Percentiles rank a stretch among this genome's conserved stretches.
Conservation (phyloP, 2,888 invertebrate species). For the Bellardia pandia region DNA sequence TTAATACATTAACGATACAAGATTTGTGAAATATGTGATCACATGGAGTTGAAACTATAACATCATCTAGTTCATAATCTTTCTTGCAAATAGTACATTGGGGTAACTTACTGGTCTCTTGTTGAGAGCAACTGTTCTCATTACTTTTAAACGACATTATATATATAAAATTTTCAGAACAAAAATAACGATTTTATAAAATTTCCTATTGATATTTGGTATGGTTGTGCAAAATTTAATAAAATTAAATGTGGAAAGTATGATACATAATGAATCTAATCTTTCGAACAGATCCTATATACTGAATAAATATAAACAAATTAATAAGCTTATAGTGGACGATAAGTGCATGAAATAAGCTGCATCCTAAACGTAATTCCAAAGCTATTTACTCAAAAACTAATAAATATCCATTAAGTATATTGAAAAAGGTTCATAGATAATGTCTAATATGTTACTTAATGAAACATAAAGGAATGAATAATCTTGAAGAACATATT, state of each 20-base stretch:
- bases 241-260: neutral
- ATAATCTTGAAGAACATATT: no score
- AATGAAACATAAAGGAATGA: no score
- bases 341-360: neutral
- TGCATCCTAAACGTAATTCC: neutral
- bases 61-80: no score
- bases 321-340: neutral
- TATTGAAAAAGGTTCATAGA: neutral
- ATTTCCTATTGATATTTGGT: neutral
- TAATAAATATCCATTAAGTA: neutral
- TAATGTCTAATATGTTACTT: neutral
- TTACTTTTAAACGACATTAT: no score
- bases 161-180: no score
- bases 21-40: neutral
- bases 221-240: neutral
- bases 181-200: neutral
- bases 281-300: neutral
- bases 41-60: no score
- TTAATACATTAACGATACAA: slow-evolving; percentile 8
- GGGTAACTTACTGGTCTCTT: no score
- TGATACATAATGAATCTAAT: neutral
- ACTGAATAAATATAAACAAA: neutral
- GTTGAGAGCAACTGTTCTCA: no score
- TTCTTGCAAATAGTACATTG: no score
- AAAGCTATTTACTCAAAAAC: neutral